Base-by-base conservation (phyloP, 2,888 invertebrate species). In the Marronus borbonicus region DNA sequence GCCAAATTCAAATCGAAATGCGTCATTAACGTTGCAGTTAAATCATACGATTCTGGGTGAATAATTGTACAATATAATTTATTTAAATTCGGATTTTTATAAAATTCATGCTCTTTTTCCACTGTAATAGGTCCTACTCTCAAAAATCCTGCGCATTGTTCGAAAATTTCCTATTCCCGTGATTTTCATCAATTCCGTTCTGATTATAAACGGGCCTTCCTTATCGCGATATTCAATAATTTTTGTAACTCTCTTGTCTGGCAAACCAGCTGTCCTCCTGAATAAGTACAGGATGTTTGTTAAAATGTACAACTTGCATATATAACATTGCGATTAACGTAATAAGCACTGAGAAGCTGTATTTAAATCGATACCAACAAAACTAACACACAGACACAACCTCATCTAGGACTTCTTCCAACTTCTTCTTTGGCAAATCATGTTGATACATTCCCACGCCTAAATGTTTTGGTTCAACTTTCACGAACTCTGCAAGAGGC, bases 391-490 rank as follows among this genome's bases (percentile, higher is more conserved):
- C 85, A 65, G 94, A 94, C 0, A 98, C 94, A 0, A 96, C 94
- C 83, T 94, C 93, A 82, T 95, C 94, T 20, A 98, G 88, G 0
- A 95, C 93, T 2, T 92, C 90, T 12, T 92, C 92, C 1, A 98
- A 88, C 86, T 93, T 92, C 84, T 94, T 95, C 81, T 95, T 93
- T 8, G 95, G 93, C 31, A 98, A 90, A 86, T 98, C 98, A 85
- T 97, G 97, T 88, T 98, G 95, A 86, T 98, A 98, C 93, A 97
- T 94, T n/a, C 98, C 98, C 3, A 98, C 95, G 0, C 98, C 98
- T 80, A 98, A 90, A 89, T 97, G 96, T 84, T 95, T 94, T 0
- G 98, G 97, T 80, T 98, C 97, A 12, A 98, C 94, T 90, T 98
- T 98, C 0, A 98, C 96, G 79, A 96, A 91, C 88, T 98, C 98